Percentiles rank a stretch among this genome's conserved stretches.
phyloP scores from a whole-genome alignment of 2,888 invertebrate species.

The Drosophila robusta region DNA sequence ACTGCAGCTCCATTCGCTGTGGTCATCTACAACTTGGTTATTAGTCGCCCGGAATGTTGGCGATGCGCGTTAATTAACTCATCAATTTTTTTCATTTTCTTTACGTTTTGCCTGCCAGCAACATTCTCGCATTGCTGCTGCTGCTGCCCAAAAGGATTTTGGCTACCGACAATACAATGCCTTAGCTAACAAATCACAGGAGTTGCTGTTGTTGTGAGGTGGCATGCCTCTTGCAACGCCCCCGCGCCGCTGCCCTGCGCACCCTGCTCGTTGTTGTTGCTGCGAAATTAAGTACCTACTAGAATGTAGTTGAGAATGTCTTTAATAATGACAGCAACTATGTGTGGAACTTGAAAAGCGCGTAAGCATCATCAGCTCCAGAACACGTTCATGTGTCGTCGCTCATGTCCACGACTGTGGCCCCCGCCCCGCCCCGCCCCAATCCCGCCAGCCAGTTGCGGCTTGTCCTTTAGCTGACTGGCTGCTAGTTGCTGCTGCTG shows the following conservation, averaged over 20 bases:
- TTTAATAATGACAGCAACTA: conserved; percentile 81
- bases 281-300: conserved; percentile 79
- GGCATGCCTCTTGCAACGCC: conserved; percentile 47
- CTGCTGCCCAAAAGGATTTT: conserved; percentile 40
- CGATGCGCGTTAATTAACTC: conserved; percentile 81
- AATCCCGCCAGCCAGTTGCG: conserved; percentile 1
- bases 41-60: conserved; percentile 79
- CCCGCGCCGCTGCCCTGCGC: neutral
- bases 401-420: conserved; percentile 44
- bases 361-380: conserved; percentile 76
- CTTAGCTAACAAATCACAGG: conserved; percentile 26
- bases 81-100: conserved; percentile 67
- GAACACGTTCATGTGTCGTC: conserved; percentile 72
- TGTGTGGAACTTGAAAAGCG: conserved; percentile 81
- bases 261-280: neutral
- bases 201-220: conserved; percentile 43
- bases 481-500: conserved; percentile 21
- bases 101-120: conserved; percentile 15
- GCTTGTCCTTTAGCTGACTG: conserved; percentile 28
- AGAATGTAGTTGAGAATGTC: conserved; percentile 82
- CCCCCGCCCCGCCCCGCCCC: neutral
- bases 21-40: conserved; percentile 79
- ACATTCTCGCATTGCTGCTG: conserved; percentile 12
- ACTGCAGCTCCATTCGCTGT: conserved; percentile 29
- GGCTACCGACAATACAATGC: conserved; percentile 35